Evolutionary conservation across 2,888 invertebrate genomes (phyloP).

Genomic region (Acleris emargana): DNA sequence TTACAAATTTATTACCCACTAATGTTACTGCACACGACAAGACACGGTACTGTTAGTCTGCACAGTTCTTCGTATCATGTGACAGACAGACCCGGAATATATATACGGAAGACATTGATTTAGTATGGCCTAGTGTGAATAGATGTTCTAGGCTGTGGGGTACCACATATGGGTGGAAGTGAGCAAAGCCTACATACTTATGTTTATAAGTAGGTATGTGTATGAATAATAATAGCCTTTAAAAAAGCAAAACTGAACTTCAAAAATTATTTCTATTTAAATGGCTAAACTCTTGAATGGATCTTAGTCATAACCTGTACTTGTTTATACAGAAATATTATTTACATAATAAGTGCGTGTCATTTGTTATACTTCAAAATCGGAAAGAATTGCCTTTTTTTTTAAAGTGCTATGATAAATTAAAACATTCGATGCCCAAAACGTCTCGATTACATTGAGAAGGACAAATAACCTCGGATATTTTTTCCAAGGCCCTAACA

Average conservation of each 20-base stretch:
- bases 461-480: slow-evolving; percentile 1
- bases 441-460: neutral
- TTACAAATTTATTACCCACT: neutral
- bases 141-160: slow-evolving; percentile 47
- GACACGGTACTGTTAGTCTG: neutral
- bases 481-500: neutral
- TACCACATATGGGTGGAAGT: slow-evolving; percentile 43
- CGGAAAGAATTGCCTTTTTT: too few relatives aligned
- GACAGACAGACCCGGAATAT: slow-evolving; percentile 61
- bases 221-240: neutral
- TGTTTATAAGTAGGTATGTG: slow-evolving; percentile 7
- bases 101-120: slow-evolving; percentile 74
- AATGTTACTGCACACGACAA: slow-evolving; percentile 8
- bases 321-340: too few relatives aligned
- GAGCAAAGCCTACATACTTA: neutral
- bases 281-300: too few relatives aligned
- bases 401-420: too few relatives aligned
- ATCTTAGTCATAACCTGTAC: too few relatives aligned
- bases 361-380: too few relatives aligned
- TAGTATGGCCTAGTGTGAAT: slow-evolving; percentile 63
- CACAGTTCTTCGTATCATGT: slow-evolving; percentile 56
- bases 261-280: too few relatives aligned
- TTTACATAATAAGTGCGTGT: too few relatives aligned
- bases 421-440: too few relatives aligned
- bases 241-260: too few relatives aligned